Evolutionary conservation across 2,888 invertebrate genomes (phyloP), one percentile per base, ranked within the genome.

Genomic region (Microctonus hyperodae): DNA sequence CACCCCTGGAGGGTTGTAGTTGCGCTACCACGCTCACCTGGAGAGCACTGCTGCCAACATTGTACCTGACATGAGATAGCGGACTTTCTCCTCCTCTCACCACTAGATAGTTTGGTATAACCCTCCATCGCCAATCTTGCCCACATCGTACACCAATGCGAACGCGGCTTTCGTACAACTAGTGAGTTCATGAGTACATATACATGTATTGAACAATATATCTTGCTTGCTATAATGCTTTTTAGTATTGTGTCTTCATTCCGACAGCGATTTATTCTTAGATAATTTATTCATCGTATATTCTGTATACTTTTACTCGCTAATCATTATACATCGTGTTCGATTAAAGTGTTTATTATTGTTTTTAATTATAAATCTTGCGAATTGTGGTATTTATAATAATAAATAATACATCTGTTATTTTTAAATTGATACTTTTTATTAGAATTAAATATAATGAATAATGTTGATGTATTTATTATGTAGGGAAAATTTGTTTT

Each of bases 31-130:
- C 56, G 65, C 61, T 69, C 67, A 68, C 71, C 72, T 69, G 61
- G 67, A 72, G 74, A 75, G 70, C 73, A 63, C 44, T 65, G 71
- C 73, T 71, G 69, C 72, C 76, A 77, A 79, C 78, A 75, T 78
- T 77, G 74, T 76, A 76, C 80, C 37, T 73, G 77, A 78, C 76
- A 76, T 72, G 73, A 80, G 78, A 81, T 79, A 79, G 75, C 74
- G 65, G 70, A 64, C 68, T 72, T 72, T 72, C 67, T 65, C 69
- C 66, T 67, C 67, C n/a, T n/a, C 69, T 61, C 65, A 64, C 67
- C 25, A 55, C 64, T 67, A 51, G 63, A 25, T 23, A 31, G 48
- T 48, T 48, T 51, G 35, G 56, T 40, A 67, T 64, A 20, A 40
- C 58, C 51, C 60, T 55, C 11, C 56, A 23, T 59, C 11, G 58